Base-by-base conservation (phyloP, 2,113 vertebrate species). In the Pipa parva region DNA sequence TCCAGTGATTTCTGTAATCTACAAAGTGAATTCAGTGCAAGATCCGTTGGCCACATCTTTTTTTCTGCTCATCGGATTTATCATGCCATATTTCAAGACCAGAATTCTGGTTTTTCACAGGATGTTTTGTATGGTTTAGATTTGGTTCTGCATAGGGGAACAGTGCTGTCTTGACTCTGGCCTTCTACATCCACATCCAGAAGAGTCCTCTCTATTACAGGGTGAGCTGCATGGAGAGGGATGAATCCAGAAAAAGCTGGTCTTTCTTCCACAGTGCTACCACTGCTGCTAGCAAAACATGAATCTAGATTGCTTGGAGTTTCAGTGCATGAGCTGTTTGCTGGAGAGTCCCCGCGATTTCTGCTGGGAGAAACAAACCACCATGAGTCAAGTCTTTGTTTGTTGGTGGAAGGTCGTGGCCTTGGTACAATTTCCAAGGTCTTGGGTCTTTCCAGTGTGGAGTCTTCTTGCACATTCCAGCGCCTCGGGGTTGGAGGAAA, bases 271-370 rank as follows among this genome's bases (percentile, higher is more conserved):
- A 88, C 83, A 28, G 86, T 88, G 80, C 92, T 92, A 77, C 92
- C 91, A 7, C 86, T 86, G 65, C 87, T 88, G 80, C 90, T 92
- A 46, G 89, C 86, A 37, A 93, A 88, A 71, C 89, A 90, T 37
- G 93, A 93, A 85, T 97, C 95, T 66, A 92, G 80, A 28, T 95
- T 95, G 73, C 94, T 92, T 26, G 95, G 95, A 2, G 95, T 98
- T 75, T 94, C 95, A 29, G 95, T 94, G 84, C 94, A 94, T 75
- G 94, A 95, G 63, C 92, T 94, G 80, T 94, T 91, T 64, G 91
- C 91, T 1, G 95, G 93, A 59, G 93, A 97, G 61, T 94, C 87
- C 12, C 92, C 85, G 29, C 86, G 88, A 59, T 76, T 87, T 13
- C 86, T 82, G 73, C 85, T 88, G 22, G 87, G 84, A 3, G 91